Base-by-base conservation (phyloP, 2,888 invertebrate species). In the Nomada goodeniana region DNA sequence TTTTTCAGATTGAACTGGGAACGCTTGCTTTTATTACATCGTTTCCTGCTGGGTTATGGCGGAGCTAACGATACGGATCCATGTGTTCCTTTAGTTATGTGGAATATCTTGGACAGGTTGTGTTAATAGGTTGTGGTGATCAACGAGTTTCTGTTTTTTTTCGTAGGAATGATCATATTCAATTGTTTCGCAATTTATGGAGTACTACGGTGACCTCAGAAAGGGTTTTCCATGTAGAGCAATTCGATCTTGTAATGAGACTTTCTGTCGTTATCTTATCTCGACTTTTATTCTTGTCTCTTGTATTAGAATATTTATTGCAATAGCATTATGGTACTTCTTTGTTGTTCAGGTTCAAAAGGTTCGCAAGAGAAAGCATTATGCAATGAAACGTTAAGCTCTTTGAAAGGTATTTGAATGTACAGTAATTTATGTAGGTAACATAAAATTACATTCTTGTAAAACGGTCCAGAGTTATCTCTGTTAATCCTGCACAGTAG, bases 1-100 rank as follows among this genome's bases (percentile, higher is more conserved):
- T 67, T 67, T 61, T 72, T 52, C 36, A 55, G 61, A 80, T 57
- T 73, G 63, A 72, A 79, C 53, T 7, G n/a, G 13, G 44, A 11
- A 59, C 42, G 52, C 52, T 77, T 20, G 44, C 79, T n/a, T 18
- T 29, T 57, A 10, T 42, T 53, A 64, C 50, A 36, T 47, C 10
- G 53, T 26, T 20, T 20, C 13, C 63, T 36, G 29, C 18, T 60
- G 74, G 59, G 60, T 53, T 20, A 53, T 10, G 52, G 68, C 15
- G 3, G 0, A 20, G n/a, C 5, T 3, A n/a, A 11, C 20, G 10
- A 15, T 36, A 1, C 2, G 2, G 7, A 1, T 2, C 13, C 15
- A 9, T 2, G 44, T n/a, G 26, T n/a, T 3, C 13, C 11, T 50
- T 50, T 26, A 70, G 50, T 5, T 70, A 50, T 70, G 60, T 52